Conservation (phyloP, 2,888 invertebrate species). For the Graphium colonna region DNA sequence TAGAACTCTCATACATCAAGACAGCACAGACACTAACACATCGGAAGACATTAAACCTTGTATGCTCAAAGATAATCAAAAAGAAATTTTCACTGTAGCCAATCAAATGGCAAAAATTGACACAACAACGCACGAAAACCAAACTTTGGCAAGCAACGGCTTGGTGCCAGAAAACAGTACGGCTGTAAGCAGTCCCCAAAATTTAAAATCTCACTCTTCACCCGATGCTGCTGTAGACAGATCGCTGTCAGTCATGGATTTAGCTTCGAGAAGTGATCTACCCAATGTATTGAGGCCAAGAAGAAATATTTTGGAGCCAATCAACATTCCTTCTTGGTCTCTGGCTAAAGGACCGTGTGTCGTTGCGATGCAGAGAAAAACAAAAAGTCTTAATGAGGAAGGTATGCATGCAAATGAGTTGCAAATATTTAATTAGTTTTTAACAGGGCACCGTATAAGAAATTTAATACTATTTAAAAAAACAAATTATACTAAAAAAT, state of each 20-base stretch:
- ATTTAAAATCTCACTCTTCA: slow-evolving; percentile 23
- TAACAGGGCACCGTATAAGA: too few species aligned
- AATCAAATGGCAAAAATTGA: slow-evolving; percentile 59
- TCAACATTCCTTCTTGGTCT: slow-evolving; percentile 66
- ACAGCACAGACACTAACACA: slow-evolving; percentile 64
- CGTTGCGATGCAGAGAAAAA: slow-evolving; percentile 59
- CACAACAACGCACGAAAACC: slow-evolving; percentile 28
- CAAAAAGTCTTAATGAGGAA: too few species aligned
- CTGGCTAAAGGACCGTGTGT: slow-evolving; percentile 68
- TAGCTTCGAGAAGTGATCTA: slow-evolving; percentile 42
- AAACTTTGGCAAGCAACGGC: not conserved
- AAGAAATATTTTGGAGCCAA: slow-evolving; percentile 66
- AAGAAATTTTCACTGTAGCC: slow-evolving; percentile 62
- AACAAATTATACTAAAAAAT: too few species aligned
- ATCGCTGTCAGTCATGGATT: slow-evolving; percentile 29
- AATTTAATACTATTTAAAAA: too few species aligned
- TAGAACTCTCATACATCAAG: slow-evolving; percentile 46
- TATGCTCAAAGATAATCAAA: slow-evolving; percentile 39
- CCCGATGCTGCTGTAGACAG: slow-evolving; percentile 26
- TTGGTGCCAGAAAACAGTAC: slow-evolving; percentile 9
- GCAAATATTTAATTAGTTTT: too few species aligned
- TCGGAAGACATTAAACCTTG: slow-evolving; percentile 66
- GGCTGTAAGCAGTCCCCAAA: slow-evolving; percentile 16
- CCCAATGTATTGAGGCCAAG: slow-evolving; percentile 57
- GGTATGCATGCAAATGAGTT: too few species aligned